These are phyloP conservation scores for Ceratosolen fusciceps DNA, from an alignment of 1,140 invertebrate genomes.

Conservation along the genomic window DNA sequence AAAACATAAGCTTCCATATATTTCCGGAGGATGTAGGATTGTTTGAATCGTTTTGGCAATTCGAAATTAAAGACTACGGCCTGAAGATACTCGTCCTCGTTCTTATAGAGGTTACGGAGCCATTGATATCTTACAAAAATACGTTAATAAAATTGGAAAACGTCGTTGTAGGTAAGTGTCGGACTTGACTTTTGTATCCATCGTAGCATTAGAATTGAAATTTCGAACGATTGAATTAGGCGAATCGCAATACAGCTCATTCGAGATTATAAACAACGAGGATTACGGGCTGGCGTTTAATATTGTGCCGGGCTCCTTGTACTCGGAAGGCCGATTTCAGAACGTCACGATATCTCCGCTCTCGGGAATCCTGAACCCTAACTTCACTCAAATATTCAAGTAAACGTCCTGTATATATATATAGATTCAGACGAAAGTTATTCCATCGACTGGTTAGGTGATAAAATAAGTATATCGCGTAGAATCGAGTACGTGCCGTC, in stretches of 20 bases:
- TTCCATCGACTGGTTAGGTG: neutral
- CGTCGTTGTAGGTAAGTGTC: slow-evolving; percentile 57
- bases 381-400: slow-evolving; percentile 56
- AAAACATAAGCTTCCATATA: slow-evolving; percentile 63
- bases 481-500: slow-evolving; percentile 63
- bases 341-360: slow-evolving; percentile 62
- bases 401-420: slow-evolving; percentile 48
- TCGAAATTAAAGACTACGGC: slow-evolving; percentile 65
- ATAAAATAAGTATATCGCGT: slow-evolving; percentile 31
- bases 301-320: slow-evolving; percentile 59
- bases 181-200: neutral
- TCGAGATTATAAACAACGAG: slow-evolving; percentile 65
- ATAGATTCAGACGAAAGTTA: slow-evolving; percentile 8
- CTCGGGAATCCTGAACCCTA: slow-evolving; percentile 58
- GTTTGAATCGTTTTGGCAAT: slow-evolving; percentile 68
- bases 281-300: slow-evolving; percentile 58
- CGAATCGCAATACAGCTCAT: slow-evolving; percentile 6
- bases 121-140: slow-evolving; percentile 60
- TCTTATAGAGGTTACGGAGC: slow-evolving; percentile 64
- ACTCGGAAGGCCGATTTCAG: slow-evolving; percentile 60
- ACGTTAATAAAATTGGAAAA: slow-evolving; percentile 60
- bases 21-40: slow-evolving; percentile 62
- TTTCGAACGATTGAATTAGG: slow-evolving; percentile 17
- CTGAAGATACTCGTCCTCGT: slow-evolving; percentile 63
- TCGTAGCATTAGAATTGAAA: neutral